Conservation (phyloP, 2,113 vertebrate genomes). For the Ceratotherium simum region DNA sequence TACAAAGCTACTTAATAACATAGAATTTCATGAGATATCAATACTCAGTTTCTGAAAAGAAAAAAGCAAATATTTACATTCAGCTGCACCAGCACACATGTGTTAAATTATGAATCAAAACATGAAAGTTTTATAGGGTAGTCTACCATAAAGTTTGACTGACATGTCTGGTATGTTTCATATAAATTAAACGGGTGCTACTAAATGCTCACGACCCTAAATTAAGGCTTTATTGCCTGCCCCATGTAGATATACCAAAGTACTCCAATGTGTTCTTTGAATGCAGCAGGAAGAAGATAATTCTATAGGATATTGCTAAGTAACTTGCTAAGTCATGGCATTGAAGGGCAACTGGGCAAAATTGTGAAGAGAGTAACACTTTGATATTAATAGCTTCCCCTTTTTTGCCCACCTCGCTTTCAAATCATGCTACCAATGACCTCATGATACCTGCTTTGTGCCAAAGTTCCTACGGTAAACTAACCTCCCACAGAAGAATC, state of each 20-base stretch:
- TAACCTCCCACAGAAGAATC: background rate
- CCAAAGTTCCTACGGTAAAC: background rate
- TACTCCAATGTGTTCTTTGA: background rate
- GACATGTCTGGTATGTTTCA: background rate
- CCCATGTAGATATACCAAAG: background rate
- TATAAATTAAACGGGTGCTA: background rate
- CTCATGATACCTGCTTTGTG: background rate
- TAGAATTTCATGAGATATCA: background rate
- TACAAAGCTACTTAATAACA: background rate
- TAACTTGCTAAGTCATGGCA: background rate
- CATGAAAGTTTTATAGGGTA: background rate
- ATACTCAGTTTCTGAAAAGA: background rate
- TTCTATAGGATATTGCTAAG: background rate
- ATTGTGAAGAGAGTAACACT: background rate
- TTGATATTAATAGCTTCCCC: background rate
- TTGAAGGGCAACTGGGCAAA: background rate
- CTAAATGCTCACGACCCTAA: background rate
- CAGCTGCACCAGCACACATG: background rate
- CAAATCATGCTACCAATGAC: background rate
- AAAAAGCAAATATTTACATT: background rate
- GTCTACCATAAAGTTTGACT: background rate
- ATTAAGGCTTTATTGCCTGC: background rate
- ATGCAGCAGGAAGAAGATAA: background rate
- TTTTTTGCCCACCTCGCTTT: background rate
- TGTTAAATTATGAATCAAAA: background rate